Base-by-base conservation (phyloP, 2,113 vertebrate genomes). In the Prochilodus magdalenae region DNA sequence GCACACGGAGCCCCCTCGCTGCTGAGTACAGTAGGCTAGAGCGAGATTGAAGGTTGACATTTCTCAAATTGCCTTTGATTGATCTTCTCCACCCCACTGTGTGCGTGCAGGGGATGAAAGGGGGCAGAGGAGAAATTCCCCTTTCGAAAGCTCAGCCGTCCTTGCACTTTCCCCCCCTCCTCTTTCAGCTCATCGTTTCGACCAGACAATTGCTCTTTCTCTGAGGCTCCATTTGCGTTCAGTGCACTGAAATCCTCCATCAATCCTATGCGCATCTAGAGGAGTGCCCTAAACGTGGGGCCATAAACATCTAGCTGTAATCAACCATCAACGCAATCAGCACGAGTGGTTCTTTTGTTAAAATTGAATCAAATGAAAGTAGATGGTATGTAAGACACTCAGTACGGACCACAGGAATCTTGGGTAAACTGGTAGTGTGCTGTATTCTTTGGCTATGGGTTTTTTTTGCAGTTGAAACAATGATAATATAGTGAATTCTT, bases 31-130 rank as follows among this genome's bases (percentile, higher is more conserved):
- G 84, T 87, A 86, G 70, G 71, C 79, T 49, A 81, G 77, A 85
- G 87, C 63, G 80, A 89, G 89, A 90, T 81, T 75, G 79, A 83
- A 63, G 87, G 87, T 75, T 94, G 90, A 90, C 91, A 90, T 93
- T 91, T 93, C 85, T 90, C 73, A 86, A 90, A 90, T 90, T 91
- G 86, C 83, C 27, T 87, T 83, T 75, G 81, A 93, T 91, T 92
- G 91, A 93, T 90, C 88, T 86, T 44, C 60, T 29, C 53, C 81
- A 73, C 82, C 91, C 89, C 59, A 86, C 90, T 89, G 81, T 83
- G 80, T 89, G 90, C 36, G 86, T 85, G 77, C 67, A 3, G 53
- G 40, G 86, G 82, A 87, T 81, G 80, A 87, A 83, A 89, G 75
- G 53, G 78, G 57, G 79, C 87, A 87, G 89, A 91, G 87, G 86